Percentiles rank a stretch among this genome's conserved stretches.
These are phyloP conservation scores for Tetragonisca angustula DNA, from an alignment of 2,888 invertebrate genomes.

Conservation along the genomic window DNA sequence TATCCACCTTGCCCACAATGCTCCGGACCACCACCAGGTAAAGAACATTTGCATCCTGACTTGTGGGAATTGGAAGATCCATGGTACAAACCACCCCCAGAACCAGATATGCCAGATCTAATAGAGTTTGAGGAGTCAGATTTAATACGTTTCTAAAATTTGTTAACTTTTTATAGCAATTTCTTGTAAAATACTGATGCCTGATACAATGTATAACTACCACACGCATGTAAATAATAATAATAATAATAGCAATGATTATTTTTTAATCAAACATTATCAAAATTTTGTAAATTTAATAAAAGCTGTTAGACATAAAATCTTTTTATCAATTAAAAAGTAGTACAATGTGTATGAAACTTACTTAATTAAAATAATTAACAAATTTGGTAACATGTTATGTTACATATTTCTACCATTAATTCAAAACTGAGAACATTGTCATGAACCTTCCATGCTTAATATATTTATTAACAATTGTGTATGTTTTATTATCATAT, in stretches of 20 bases:
- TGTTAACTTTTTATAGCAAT: background rate
- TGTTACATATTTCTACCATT: background rate
- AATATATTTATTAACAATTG: conserved; percentile 32
- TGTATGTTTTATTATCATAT: conserved; percentile 1
- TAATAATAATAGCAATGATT: conserved; percentile 15
- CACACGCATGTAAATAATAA: conserved; percentile 31
- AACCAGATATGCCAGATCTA: conserved; percentile 66
- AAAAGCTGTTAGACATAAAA: background rate
- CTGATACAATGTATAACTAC: conserved; percentile 20
- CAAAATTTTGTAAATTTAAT: conserved; percentile 17
- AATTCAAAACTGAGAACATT: background rate
- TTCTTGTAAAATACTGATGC: conserved; percentile 18
- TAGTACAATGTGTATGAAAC: too few species aligned
- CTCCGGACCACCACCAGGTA: conserved; percentile 67
- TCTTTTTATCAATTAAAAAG: background rate
- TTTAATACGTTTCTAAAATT: background rate
- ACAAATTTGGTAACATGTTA: conserved; percentile 8
- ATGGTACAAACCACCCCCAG: conserved; percentile 68
- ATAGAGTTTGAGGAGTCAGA: conserved; percentile 27
- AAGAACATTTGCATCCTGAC: conserved; percentile 71
- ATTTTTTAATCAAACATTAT: conserved; percentile 1
- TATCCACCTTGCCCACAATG: conserved; percentile 65
- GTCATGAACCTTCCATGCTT: conserved; percentile 1
- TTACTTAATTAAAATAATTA: background rate
- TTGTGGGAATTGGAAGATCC: conserved; percentile 78